Conservation (phyloP, 2,113 vertebrate genomes). For the Heteronetta atricapilla region DNA sequence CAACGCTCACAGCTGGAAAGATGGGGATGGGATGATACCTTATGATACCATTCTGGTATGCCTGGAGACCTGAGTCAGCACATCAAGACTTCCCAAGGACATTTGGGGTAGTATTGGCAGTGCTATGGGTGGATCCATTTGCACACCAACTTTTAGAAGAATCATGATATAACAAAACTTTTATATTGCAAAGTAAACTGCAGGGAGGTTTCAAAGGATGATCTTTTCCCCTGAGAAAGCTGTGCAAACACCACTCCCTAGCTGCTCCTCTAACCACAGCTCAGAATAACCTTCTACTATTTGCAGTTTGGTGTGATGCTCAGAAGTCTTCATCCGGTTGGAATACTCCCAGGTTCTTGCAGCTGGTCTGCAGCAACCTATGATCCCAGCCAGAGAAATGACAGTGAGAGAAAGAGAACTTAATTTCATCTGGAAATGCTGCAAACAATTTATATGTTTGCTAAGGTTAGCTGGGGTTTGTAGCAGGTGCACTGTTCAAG, state of each 20-base stretch:
- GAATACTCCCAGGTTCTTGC: neutral
- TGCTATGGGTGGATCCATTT: neutral
- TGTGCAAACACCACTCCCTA: neutral
- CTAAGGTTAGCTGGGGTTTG: neutral
- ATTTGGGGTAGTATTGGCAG: fast-evolving
- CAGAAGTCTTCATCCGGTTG: neutral
- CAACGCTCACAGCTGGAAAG: neutral
- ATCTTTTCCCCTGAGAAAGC: neutral
- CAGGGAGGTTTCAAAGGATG: neutral
- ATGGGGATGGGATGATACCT: neutral
- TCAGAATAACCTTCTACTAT: neutral
- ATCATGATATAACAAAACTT: neutral
- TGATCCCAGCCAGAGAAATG: slow-evolving; percentile 7
- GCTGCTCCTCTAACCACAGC: neutral
- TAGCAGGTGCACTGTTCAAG: neutral
- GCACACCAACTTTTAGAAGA: neutral
- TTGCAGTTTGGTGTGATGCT: neutral
- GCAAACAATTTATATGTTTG: neutral
- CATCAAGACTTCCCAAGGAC: neutral
- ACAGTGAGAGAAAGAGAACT: neutral
- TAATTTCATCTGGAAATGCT: neutral
- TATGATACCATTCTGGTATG: neutral
- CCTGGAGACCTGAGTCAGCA: neutral
- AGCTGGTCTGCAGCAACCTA: neutral
- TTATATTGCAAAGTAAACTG: neutral